Base-by-base conservation (phyloP, 2,113 vertebrate species). In the Apteryx owenii region DNA sequence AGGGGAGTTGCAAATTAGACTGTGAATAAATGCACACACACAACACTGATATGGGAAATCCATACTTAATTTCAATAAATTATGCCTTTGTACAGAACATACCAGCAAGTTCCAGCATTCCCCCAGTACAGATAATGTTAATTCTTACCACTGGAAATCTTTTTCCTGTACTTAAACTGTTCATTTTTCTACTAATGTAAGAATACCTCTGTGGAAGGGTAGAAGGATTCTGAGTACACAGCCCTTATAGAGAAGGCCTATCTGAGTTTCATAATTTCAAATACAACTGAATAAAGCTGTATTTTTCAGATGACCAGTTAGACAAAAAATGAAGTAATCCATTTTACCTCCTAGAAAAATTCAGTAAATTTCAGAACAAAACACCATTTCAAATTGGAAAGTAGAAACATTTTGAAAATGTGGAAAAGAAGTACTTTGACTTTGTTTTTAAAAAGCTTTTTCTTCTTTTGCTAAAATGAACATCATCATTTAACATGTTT, bases 271-370 rank as follows among this genome's bases (percentile, higher is more conserved):
- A 23, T 80, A 0, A 53, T 80, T 85, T 89, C 79, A 90, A 48
- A 68, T 31, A 68, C 51, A 85, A 18, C 26, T 51, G 62, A 85
- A 56, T 42, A n/a, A 23, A 87, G 36, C 5, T 31, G 16, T n/a
- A 21, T 10, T 69, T 68, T 77, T 66, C 51, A 93, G 62, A 76
- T 72, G 11, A 19, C 4, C 69, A 12, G 3, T 44, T 75, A 71
- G 19, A 62, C 2, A 71, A 85, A 58, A 62, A 22, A 50, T 2
- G 0, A 38, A 70, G 22, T 15, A 0, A 19, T 69, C 73, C 6
- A 44, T 75, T 84, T 65, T 60, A 70, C 36, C 9, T 51, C 15
- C 50, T 18, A 50, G 29, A 61, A 80, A 75, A 85, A 29, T 72
- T n/a, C 72, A 26, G 29, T n/a, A 81, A 66, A 72, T 65, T 54